Evolutionary conservation across 2,888 invertebrate species (phyloP), one percentile per base, ranked within the genome.

Genomic region (Plutella xylostella): DNA sequence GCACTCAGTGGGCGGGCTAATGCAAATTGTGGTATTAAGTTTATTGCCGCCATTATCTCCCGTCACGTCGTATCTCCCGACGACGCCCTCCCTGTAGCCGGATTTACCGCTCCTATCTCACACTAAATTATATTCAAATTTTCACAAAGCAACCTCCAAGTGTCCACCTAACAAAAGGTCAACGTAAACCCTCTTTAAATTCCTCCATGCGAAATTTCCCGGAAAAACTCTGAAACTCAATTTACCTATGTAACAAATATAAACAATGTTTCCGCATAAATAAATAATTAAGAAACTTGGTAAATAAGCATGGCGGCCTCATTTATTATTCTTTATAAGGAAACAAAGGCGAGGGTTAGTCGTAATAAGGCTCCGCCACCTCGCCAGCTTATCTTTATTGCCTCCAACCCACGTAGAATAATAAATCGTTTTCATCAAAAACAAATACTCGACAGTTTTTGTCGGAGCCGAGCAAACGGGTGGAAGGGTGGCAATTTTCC

Each of bases 361-460:
- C 82, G 82, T 83, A 83, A 83, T 83, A 83, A 83, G 83, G 83
- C 83, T 73, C 76, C 78, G 80, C 80, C 83, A 83, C 83, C 83
- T 83, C 79, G 79, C 79, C 68, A 82, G 83, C 83, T 83, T 83
- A 83, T 83, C 83, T 83, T 83, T 83, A 83, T 83, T 83, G 83
- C 83, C 79, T 82, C 83, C 82, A 83, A 82, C 83, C 83, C 83
- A 83, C 83, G 83, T 83, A 83, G 83, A 83, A 83, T 83, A 83
- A 83, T 83, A 83, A 83, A 83, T 83, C 83, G 83, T 83, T 83
- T 83, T 83, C 83, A 83, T 83, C 83, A 83, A 84, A 83, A 84
- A 84, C 83, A 83, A 84, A 84, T 83, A 83, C 83, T 84, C 84
- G 82, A 84, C 84, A 84, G 83, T 84, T 84, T 83, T 83, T 83